Conservation (phyloP, 2,888 invertebrate species). For the Rotaria socialis region DNA sequence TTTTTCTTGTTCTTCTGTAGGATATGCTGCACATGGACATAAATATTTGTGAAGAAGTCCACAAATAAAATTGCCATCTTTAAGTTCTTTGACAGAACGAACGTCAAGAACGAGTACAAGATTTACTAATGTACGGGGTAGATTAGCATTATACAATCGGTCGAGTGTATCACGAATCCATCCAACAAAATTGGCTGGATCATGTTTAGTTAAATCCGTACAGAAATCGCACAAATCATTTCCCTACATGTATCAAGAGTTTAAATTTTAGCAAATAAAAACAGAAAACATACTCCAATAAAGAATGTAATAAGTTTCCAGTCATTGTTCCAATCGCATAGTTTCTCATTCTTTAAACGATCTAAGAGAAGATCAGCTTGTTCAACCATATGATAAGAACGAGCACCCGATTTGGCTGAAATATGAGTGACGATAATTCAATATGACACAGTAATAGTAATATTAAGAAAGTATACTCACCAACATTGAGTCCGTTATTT, state of each 20-base stretch:
- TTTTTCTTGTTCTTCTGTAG: constrained; percentile 39
- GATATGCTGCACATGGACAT: constrained; percentile 48
- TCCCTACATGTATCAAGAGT: constrained; percentile 38
- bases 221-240: constrained; percentile 50
- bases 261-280: background rate
- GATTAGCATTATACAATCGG: constrained; percentile 50
- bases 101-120: constrained; percentile 55
- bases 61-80: constrained; percentile 50
- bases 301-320: constrained; percentile 50
- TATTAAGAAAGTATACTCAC: background rate
- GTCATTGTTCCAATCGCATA: constrained; percentile 49
- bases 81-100: constrained; percentile 50
- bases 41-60: constrained; percentile 51
- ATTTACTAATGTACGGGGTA: constrained; percentile 56
- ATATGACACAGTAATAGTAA: too few relatives aligned
- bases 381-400: constrained; percentile 48
- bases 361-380: constrained; percentile 48
- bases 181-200: constrained; percentile 49
- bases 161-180: constrained; percentile 53
- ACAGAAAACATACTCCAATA: constrained; percentile 46
- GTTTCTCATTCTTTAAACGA: constrained; percentile 43
- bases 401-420: constrained; percentile 49
- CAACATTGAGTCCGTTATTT: background rate
- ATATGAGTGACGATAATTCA: too few relatives aligned
- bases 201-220: constrained; percentile 49